These are phyloP conservation scores for Danaus melanippus DNA, from an alignment of 1,140 invertebrate genomes.

Conservation along the genomic window DNA sequence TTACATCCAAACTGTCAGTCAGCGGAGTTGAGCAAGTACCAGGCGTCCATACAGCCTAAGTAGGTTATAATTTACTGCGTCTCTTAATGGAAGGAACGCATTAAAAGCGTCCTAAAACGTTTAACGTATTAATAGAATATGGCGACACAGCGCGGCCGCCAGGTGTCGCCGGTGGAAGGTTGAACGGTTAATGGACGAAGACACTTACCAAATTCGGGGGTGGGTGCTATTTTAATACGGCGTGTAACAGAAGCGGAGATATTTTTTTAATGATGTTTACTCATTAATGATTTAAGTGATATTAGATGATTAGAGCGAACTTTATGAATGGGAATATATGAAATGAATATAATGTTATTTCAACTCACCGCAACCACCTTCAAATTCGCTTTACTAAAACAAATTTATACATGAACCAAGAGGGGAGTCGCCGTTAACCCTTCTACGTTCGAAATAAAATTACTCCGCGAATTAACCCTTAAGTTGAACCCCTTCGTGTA, in stretches of 20 bases:
- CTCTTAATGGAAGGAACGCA: slow-evolving; percentile 59
- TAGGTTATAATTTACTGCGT: slow-evolving; percentile 59
- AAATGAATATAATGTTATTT: slow-evolving; percentile 3
- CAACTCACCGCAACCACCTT: slow-evolving; percentile 19
- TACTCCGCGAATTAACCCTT: slow-evolving; percentile 44
- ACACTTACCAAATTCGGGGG: slow-evolving; percentile 29
- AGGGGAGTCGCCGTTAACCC: slow-evolving; percentile 43
- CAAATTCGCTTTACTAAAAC: slow-evolving; percentile 33
- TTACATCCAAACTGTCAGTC: slow-evolving; percentile 29
- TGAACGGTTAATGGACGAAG: slow-evolving; percentile 42
- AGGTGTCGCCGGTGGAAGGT: slow-evolving; percentile 34
- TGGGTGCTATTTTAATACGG: slow-evolving; percentile 23
- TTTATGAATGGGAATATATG: background rate
- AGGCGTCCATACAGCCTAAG: slow-evolving; percentile 39
- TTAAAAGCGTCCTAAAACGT: slow-evolving; percentile 52
- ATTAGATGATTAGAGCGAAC: slow-evolving; percentile 8
- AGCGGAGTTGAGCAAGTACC: slow-evolving; percentile 32
- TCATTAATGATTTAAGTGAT: background rate
- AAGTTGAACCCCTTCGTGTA: slow-evolving; percentile 15
- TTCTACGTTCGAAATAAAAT: slow-evolving; percentile 39
- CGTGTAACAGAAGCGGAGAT: background rate
- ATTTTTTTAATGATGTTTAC: too few species aligned
- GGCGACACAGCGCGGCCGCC: slow-evolving; percentile 30
- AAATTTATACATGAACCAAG: slow-evolving; percentile 60
- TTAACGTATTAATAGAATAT: slow-evolving; percentile 62